These are phyloP conservation scores for Torymus auratus DNA, from an alignment of 2,888 invertebrate species.

Conservation along the genomic window DNA sequence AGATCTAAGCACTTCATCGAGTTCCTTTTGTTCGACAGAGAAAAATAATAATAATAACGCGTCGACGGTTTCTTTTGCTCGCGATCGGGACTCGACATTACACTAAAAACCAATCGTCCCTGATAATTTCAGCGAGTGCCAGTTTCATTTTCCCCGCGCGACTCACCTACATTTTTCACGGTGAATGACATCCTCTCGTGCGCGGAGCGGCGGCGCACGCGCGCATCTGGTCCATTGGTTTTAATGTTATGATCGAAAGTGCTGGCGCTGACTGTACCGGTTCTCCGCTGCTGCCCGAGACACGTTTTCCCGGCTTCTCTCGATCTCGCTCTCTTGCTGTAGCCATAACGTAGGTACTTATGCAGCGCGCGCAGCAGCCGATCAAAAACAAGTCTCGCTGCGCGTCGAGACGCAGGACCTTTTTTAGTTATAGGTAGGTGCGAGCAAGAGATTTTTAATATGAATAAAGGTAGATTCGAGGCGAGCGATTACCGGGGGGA, in stretches of 20 bases:
- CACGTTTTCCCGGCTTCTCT: slow-evolving; percentile 66
- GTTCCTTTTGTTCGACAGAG: no score
- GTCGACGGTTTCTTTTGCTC: neutral
- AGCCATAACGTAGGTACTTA: no score
- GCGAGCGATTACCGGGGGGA: no score
- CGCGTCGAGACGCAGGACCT: neutral
- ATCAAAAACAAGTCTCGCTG: slow-evolving; percentile 46
- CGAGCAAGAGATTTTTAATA: no score
- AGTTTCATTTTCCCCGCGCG: slow-evolving; percentile 33
- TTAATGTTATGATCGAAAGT: slow-evolving; percentile 67
- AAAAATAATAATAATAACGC: no score
- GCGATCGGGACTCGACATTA: slow-evolving; percentile 25
- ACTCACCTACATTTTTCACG: slow-evolving; percentile 37
- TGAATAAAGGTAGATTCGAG: no score
- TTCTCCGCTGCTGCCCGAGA: slow-evolving; percentile 62
- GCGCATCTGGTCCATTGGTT: slow-evolving; percentile 36
- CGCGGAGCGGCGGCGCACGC: neutral
- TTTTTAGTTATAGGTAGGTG: no score
- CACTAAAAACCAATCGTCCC: slow-evolving; percentile 58
- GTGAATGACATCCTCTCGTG: slow-evolving; percentile 24
- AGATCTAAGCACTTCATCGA: slow-evolving; percentile 33
- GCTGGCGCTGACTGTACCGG: slow-evolving; percentile 67
- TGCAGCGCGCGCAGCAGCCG: slow-evolving; percentile 3
- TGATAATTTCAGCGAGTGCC: slow-evolving; percentile 53
- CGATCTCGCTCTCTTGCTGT: no score